A percentile compares a stretch with the other conserved stretches of the same genome.
Conservation (phyloP, 2,888 invertebrate genomes). For the Brenthis hecate region DNA sequence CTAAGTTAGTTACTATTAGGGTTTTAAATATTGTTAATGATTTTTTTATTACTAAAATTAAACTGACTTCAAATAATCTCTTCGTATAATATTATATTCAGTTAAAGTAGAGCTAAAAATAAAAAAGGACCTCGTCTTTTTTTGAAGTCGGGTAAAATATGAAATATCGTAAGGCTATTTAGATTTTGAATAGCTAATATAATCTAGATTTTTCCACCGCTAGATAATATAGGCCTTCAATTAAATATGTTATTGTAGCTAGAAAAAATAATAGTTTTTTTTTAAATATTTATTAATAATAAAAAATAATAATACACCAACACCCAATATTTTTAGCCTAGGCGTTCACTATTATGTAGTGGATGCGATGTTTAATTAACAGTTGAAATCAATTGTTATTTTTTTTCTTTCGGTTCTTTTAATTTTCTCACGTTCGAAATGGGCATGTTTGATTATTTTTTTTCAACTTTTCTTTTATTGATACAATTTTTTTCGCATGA, state of each 20-base stretch:
- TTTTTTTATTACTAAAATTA: no score
- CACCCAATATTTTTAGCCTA: conserved; percentile 54
- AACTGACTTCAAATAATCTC: no score
- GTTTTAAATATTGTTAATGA: no score
- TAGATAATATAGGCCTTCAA: neutral
- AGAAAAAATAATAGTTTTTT: neutral
- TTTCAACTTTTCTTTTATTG: conserved; percentile 44
- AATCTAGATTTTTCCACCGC: no score
- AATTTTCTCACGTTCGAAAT: conserved; percentile 38
- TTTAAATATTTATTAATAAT: no score
- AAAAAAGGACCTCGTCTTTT: no score
- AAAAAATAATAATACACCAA: conserved; percentile 44
- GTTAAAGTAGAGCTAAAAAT: no score
- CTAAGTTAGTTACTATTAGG: no score
- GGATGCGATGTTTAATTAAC: conserved; percentile 47
- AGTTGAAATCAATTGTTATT: conserved; percentile 16
- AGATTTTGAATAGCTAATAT: no score
- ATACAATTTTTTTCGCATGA: conserved; percentile 43
- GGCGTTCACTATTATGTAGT: conserved; percentile 52
- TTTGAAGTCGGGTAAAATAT: no score
- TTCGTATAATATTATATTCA: no score
- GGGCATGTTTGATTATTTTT: conserved; percentile 41
- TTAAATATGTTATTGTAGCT: neutral
- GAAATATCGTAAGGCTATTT: no score
- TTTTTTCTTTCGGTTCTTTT: conserved; percentile 18